Base-by-base conservation (phyloP, 2,797 vertebrate genomes). In the Malacoctenus gilli region DNA sequence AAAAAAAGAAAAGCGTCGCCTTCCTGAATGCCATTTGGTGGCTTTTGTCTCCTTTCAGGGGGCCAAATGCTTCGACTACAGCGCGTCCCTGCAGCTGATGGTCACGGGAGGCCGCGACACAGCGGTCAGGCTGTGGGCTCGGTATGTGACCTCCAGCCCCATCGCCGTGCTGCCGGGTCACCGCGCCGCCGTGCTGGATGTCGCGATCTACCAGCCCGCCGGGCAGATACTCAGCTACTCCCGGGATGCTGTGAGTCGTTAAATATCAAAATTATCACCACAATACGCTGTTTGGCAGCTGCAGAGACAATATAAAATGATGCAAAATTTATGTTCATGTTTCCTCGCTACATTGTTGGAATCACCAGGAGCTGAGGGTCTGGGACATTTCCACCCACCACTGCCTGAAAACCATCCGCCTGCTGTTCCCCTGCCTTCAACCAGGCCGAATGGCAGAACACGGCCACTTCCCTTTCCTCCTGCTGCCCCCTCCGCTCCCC, bases 351-450 rank as follows among this genome's bases (percentile, higher is more conserved):
- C n/a, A n/a, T n/a, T n/a, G n/a, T n/a, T n/a, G n/a, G n/a, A n/a
- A 21, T 38, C 42, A 15, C 18, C 53, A 89, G 85, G 85, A 88
- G 15, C 65, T 89, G 56, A 89, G 83, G 59, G 57, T 90, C 46
- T 89, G 89, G 89, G 86, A 90, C 70, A 81, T 89, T 49, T 68
- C 77, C 21, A 84, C 85, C 0, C 75, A 90, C 31, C 59, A 19
- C 22, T 89, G 85, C 49, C 75, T 91, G 42, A 84, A 88, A 83
- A 82, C 68, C 1, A 0, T 88, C 46, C 15, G 3, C 8, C 72
- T 84, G 50, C 84, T 75, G 34, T 89, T 89, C 68, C 87, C 86
- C 3, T 72, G 67, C 21, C 39, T 83, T 31, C 74, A 87, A 21
- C 51, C 59, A 0, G 77, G 74, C 4, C 56, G 46, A 23, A 49